Percentiles rank a stretch among this genome's conserved stretches.
Evolutionary conservation across 2,888 invertebrate species (phyloP).

Genomic region (Drosophila suboccidentalis): DNA sequence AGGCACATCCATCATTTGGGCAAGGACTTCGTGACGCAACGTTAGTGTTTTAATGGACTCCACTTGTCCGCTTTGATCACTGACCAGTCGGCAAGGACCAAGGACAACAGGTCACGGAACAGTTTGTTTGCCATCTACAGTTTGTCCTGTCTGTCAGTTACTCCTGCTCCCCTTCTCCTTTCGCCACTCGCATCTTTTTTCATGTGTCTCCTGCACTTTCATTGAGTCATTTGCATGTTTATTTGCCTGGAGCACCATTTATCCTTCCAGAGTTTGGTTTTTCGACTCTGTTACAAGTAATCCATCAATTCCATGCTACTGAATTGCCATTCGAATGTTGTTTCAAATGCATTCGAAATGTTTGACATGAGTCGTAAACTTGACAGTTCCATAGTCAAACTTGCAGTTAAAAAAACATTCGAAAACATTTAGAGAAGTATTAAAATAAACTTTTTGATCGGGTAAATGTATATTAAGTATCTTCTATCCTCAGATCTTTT

Average conservation of each 20-base stretch:
- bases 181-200: conserved; percentile 29
- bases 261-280: conserved; percentile 14
- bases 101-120: background rate
- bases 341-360: background rate
- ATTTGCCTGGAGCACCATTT: conserved; percentile 49
- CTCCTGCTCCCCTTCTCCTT: background rate
- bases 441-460: no score
- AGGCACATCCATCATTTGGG: conserved; percentile 79
- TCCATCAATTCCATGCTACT: conserved; percentile 12
- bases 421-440: no score
- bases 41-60: conserved; percentile 83
- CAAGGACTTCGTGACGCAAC: conserved; percentile 64
- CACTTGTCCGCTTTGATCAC: conserved; percentile 80
- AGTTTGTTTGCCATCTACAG: conserved; percentile 58
- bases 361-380: background rate
- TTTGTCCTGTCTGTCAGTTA: conserved; percentile 24
- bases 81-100: conserved; percentile 36
- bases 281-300: conserved; percentile 5
- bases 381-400: background rate
- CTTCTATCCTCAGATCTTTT: no score
- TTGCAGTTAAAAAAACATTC: no score
- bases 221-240: conserved; percentile 74
- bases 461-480: no score
- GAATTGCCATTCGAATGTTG: background rate
- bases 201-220: conserved; percentile 35